phyloP scores from a whole-genome alignment of 1,140 invertebrate genomes.

The Trigoniulus corallinus region DNA sequence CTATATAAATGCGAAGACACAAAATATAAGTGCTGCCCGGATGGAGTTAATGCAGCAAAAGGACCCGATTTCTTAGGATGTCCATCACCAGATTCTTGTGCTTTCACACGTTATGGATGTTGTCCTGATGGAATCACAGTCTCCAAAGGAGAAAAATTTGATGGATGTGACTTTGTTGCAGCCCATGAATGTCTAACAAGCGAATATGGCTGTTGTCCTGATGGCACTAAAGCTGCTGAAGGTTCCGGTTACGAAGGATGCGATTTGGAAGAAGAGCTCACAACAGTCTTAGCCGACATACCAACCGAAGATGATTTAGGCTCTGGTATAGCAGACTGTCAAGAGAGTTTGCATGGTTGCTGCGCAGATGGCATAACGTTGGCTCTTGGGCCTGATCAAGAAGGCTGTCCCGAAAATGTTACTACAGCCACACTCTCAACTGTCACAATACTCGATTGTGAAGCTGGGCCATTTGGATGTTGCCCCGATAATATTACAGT shows the following conservation, averaged over 20 bases:
- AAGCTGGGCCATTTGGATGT: constrained; percentile 70
- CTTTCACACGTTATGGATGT: constrained; percentile 17
- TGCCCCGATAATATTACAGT: constrained; percentile 73
- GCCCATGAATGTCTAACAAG: background rate
- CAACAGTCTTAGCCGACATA: constrained; percentile 48
- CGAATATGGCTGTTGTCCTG: constrained; percentile 27
- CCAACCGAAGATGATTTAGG: constrained; percentile 15
- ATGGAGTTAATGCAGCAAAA: constrained; percentile 36
- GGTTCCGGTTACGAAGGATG: constrained; percentile 73
- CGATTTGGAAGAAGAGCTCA: constrained; percentile 7
- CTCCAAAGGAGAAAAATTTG: constrained; percentile 16
- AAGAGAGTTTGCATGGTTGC: constrained; percentile 36
- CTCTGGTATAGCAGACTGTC: constrained; percentile 29
- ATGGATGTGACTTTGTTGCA: constrained; percentile 21
- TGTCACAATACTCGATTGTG: too few species aligned
- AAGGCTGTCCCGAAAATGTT: constrained; percentile 48
- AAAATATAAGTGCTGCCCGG: constrained; percentile 45
- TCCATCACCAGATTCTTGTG: constrained; percentile 3
- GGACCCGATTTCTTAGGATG: constrained; percentile 28
- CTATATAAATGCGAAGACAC: constrained; percentile 25
- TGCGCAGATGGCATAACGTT: constrained; percentile 30
- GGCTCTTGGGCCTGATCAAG: constrained; percentile 24
- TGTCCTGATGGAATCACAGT: constrained; percentile 15
- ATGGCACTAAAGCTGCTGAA: constrained; percentile 53
- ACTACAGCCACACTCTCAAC: background rate